phyloP scores from a whole-genome alignment of 2,113 vertebrate genomes.

The Phylloscopus trochiloides region DNA sequence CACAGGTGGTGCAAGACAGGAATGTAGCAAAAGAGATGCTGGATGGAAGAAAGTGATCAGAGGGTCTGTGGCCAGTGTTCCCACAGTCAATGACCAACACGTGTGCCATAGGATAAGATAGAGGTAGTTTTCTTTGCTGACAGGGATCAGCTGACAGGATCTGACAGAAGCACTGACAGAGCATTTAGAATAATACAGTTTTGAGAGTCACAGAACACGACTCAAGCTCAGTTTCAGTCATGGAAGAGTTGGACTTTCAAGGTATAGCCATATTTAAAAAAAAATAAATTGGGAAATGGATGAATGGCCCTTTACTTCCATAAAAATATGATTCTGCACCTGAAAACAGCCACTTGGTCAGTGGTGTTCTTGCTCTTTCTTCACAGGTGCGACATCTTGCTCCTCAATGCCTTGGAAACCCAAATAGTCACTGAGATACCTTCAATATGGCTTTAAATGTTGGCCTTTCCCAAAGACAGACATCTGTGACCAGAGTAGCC shows the following conservation, averaged over 20 bases:
- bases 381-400: background rate
- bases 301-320: background rate
- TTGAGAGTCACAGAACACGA: background rate
- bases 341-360: background rate
- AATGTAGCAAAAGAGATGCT: background rate
- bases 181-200: background rate
- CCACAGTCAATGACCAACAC: background rate
- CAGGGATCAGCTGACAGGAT: background rate
- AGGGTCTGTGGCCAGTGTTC: background rate
- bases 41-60: background rate
- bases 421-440: background rate
- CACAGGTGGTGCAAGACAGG: background rate
- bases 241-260: background rate
- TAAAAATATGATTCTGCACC: background rate
- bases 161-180: background rate
- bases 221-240: background rate
- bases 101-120: fast-evolving
- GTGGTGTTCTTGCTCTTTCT: background rate
- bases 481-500: background rate
- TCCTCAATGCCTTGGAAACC: background rate
- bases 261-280: background rate
- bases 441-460: background rate
- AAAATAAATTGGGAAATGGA: background rate
- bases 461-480: background rate
- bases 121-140: background rate